Conservation (phyloP, 2,113 vertebrate genomes). For the Eulemur rufifrons region DNA sequence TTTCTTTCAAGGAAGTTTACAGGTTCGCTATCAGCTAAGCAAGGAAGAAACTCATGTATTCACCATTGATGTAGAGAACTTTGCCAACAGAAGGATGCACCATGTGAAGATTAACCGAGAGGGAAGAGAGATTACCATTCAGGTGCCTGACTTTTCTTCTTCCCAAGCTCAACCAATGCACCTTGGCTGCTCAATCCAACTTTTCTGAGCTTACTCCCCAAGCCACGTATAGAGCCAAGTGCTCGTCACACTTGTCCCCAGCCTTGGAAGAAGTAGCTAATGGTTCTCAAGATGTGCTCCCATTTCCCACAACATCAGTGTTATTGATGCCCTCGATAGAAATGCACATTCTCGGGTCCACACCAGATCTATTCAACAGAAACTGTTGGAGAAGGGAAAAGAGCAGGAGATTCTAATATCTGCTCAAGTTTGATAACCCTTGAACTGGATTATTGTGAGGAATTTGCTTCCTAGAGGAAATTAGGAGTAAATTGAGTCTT, state of each 20-base stretch:
- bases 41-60: slow-evolving; percentile 90
- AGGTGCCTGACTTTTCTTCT: slow-evolving; percentile 84
- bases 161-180: background rate
- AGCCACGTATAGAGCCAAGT: background rate
- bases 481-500: background rate
- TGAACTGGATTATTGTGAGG: background rate
- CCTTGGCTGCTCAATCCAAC: background rate
- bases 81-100: slow-evolving; percentile 93
- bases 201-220: background rate
- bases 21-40: slow-evolving; percentile 93
- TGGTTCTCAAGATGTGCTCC: background rate
- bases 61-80: slow-evolving; percentile 86
- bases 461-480: background rate
- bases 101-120: slow-evolving; percentile 91
- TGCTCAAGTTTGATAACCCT: background rate
- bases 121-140: slow-evolving; percentile 90
- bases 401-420: background rate
- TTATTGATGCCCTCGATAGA: background rate
- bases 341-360: background rate
- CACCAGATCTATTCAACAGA: background rate
- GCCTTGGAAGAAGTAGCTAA: background rate
- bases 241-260: background rate
- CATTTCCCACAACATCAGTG: accelerated
- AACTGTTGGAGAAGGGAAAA: background rate
- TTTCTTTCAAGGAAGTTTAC: slow-evolving; percentile 92